A percentile compares a stretch with the other conserved stretches of the same genome.
Conservation (phyloP, 2,113 vertebrate genomes). For the Proterorhinus semilunaris region DNA sequence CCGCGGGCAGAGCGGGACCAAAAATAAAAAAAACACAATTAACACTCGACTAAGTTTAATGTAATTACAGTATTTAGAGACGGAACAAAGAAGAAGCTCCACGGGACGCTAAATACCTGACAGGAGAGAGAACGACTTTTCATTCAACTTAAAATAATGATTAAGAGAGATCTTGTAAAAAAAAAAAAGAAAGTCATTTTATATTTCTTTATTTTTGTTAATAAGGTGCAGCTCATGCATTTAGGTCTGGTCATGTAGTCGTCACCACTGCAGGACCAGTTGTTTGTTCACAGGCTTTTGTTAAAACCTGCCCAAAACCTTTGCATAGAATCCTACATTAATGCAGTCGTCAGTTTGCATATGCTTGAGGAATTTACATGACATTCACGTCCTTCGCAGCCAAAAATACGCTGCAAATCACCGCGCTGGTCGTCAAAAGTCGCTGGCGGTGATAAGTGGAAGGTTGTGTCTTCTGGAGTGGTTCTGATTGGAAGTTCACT, state of each 20-base stretch:
- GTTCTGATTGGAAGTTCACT: slow-evolving; percentile 1
- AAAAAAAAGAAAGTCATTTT: background rate
- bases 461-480: background rate
- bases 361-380: background rate
- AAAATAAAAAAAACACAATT: slow-evolving; percentile 39
- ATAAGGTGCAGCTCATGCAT: too few relatives aligned
- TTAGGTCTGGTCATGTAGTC: background rate
- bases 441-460: background rate
- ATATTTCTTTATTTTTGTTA: background rate
- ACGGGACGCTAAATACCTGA: background rate
- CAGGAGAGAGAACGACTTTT: background rate
- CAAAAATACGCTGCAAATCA: background rate
- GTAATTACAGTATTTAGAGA: slow-evolving; percentile 33
- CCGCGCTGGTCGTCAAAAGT: background rate
- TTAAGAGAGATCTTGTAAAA: background rate
- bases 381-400: background rate
- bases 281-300: background rate
- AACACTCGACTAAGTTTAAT: slow-evolving; percentile 41
- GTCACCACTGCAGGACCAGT: background rate
- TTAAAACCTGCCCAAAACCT: background rate
- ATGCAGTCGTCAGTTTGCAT: background rate
- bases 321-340: background rate
- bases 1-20: background rate
- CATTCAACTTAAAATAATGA: background rate
- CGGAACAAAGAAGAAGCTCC: slow-evolving; percentile 10